phyloP scores from a whole-genome alignment of 2,113 vertebrate species.

The Nothoprocta pentlandii region DNA sequence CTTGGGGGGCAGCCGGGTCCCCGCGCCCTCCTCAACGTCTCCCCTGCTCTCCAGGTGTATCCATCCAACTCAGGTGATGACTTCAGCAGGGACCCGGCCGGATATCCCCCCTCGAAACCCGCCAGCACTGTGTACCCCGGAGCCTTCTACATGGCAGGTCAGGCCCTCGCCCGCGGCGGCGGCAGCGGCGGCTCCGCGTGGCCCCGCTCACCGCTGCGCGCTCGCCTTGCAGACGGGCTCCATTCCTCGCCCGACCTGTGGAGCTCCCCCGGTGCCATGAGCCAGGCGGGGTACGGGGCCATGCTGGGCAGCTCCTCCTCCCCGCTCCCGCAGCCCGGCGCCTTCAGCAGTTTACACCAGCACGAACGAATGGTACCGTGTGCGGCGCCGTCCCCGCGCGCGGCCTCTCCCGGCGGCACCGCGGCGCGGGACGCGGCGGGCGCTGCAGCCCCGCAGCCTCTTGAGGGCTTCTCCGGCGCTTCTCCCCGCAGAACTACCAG shows the following conservation, averaged over 20 bases:
- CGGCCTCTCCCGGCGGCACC: too few species aligned
- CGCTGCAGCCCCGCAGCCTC: background rate
- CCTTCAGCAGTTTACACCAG: slow-evolving; percentile 90
- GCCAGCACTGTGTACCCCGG: slow-evolving; percentile 88
- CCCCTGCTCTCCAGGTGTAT: slow-evolving; percentile 86
- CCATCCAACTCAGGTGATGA: slow-evolving; percentile 94
- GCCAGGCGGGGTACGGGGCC: slow-evolving; percentile 89
- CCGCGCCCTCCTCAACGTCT: background rate
- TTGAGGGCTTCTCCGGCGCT: slow-evolving; percentile 27
- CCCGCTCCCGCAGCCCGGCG: slow-evolving; percentile 86
- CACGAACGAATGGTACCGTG: slow-evolving; percentile 92
- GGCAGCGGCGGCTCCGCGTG: too few species aligned
- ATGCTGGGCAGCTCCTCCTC: slow-evolving; percentile 89
- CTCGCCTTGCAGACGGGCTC: slow-evolving; percentile 73
- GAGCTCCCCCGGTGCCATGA: slow-evolving; percentile 86
- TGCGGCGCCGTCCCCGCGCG: background rate
- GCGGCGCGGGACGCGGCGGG: background rate
- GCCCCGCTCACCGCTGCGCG: background rate
- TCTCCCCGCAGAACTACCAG: slow-evolving; percentile 87
- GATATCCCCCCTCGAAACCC: slow-evolving; percentile 88
- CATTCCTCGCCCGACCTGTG: slow-evolving; percentile 87
- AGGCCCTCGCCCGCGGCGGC: background rate
- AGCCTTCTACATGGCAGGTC: slow-evolving; percentile 96
- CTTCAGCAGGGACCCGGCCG: slow-evolving; percentile 87
- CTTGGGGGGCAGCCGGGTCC: background rate